Conservation (phyloP, 2,113 vertebrate species). For the rat (Rattus norvegicus) region DNA sequence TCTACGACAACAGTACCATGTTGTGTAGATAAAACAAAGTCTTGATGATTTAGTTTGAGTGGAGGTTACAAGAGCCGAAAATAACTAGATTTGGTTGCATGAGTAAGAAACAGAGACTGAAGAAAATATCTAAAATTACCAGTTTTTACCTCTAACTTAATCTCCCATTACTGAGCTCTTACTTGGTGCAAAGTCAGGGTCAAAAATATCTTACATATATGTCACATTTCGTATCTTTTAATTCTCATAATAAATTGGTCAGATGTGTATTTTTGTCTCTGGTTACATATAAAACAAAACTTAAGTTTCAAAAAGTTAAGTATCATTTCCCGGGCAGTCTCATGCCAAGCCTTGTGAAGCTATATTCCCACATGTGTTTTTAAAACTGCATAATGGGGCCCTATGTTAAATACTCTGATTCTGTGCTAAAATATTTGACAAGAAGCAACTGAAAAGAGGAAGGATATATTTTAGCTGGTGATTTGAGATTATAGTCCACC, state of each 20-base stretch:
- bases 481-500: background rate
- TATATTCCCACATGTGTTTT: no score
- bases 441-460: background rate
- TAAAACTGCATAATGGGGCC: background rate
- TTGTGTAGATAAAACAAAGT: background rate
- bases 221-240: background rate
- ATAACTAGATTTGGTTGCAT: background rate
- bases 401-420: background rate
- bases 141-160: background rate
- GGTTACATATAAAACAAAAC: background rate
- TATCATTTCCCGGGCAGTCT: background rate
- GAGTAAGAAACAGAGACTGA: background rate
- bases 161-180: background rate
- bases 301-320: background rate
- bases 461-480: background rate
- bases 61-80: background rate
- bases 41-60: background rate
- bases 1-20: fast-evolving
- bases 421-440: background rate
- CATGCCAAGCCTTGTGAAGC: background rate
- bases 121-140: background rate
- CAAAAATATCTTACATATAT: background rate
- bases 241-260: background rate
- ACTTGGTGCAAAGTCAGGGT: background rate
- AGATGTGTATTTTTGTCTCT: background rate